Evolutionary conservation across 1,140 invertebrate genomes (phyloP), one percentile per base, ranked within the genome.

Genomic region (Sminthurides bifidus): DNA sequence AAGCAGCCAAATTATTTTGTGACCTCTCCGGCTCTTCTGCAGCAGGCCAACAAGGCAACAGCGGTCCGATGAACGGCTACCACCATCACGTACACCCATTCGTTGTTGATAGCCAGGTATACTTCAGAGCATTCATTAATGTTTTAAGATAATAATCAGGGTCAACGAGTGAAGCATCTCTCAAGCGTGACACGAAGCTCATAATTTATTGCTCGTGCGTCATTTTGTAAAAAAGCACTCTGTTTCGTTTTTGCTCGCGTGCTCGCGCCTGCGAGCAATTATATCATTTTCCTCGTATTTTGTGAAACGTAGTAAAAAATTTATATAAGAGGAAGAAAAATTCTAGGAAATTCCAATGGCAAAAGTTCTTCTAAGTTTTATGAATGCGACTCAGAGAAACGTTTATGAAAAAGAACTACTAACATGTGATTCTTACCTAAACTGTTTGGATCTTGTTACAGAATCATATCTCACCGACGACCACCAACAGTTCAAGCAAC

Each of bases 31-130:
- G 54, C 30, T 37, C 30, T 26, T 27, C 44, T 17, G 45, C 31
- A 40, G 45, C 45, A 29, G 40, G 46, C 45, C 52, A 59, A 52
- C 61, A 56, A 56, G 57, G 48, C 40, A 50, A 52, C 17, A 56
- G 44, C 40, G 59, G 59, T 52, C 54, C 59, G 49, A 59, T 59
- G 40, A 59, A 59, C 50, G 58, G 58, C 40, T 59, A 59, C 49
- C 56, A 56, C 53, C 59, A 56, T 49, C 46, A 49, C 24, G 46
- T 49, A n/a, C 46, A 49, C 41, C 54, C 54, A 23, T 56, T 60
- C 40, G 33, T 56, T 30, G 40, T 54, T 15, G 59, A 60, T 31
- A 52, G 45, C 48, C 59, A 60, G 51, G 59, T 60, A 48, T 19
- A 2, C n/a, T n/a, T n/a, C n/a, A n/a, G n/a, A n/a, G n/a, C n/a